phyloP scores from a whole-genome alignment of 2,888 invertebrate species.

The Rhabditoides inermis region DNA sequence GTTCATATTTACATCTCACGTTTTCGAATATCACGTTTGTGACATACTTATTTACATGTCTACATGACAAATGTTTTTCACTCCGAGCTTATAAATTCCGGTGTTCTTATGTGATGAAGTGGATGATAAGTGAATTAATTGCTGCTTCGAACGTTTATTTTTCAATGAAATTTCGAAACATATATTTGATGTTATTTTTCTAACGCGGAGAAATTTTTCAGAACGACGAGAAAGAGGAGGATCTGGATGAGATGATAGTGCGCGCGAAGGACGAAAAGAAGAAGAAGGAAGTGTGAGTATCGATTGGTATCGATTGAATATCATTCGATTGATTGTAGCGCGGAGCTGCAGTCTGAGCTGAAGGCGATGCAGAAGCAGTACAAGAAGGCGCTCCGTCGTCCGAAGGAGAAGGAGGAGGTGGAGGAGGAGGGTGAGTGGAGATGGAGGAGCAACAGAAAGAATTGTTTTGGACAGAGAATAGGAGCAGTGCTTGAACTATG shows the following conservation, averaged over 20 bases:
- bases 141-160: constrained; percentile 1
- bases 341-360: constrained; percentile 17
- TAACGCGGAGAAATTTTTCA: constrained; percentile 6
- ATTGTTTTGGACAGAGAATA: neutral
- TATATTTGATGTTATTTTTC: neutral
- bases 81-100: too few species aligned
- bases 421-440: constrained; percentile 35
- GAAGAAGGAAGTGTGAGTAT: constrained; percentile 19
- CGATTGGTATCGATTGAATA: neutral
- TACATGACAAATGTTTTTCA: too few species aligned
- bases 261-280: constrained; percentile 19
- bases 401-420: constrained; percentile 47
- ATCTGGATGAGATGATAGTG: constrained; percentile 27
- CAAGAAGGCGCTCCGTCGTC: constrained; percentile 41
- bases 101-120: too few species aligned
- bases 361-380: constrained; percentile 45
- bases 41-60: neutral
- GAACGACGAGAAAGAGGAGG: constrained; percentile 24
- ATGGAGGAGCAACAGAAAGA: neutral
- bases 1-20: too few species aligned
- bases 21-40: too few species aligned
- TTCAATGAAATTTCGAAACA: neutral
- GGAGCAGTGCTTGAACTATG: neutral
- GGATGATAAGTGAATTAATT: too few species aligned
- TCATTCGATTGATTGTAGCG: constrained; percentile 18